Base-by-base conservation (phyloP, 1,140 invertebrate species). In the Gryllus bimaculatus region DNA sequence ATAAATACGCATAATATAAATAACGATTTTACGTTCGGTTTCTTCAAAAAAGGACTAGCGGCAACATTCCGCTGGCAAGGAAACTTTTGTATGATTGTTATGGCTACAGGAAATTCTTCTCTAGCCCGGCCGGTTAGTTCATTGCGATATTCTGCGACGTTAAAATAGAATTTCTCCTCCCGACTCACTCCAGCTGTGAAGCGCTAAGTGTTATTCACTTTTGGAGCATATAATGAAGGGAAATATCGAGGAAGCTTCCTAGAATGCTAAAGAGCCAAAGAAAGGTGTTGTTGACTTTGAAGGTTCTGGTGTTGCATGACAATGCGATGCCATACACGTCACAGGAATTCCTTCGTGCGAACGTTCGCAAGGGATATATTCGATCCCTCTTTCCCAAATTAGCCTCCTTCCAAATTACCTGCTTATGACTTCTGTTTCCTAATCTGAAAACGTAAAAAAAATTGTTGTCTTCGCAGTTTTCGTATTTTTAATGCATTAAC, bases 171-270 rank as follows among this genome's bases (percentile, higher is more conserved):
- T n/a, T 73, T 15, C 6, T n/a, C n/a, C 6, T 73, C 66, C 66
- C n/a, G 66, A 15, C 66, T n/a, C 66, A 6, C 66, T 73, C 13
- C 66, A 73, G 66, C n/a, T 73, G 66, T 73, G 66, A 73, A 73
- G 66, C n/a, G 66, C 66, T 13, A 73, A 73, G 66, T 73, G 66
- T 73, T 73, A 73, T 73, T 73, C 66, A n/a, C n/a, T 73, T 73
- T 73, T 73, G 13, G 66, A 6, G 13, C n/a, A n/a, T n/a, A 73
- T 73, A 15, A 73, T n/a, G 13, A 15, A 13, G 66, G n/a, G n/a
- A 3, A 73, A 15, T 13, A 18, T 8, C 18, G 54, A 18, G 18
- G 54, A 18, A 73, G 54, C 54, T 73, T 73, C n/a, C 2, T 73
- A 73, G 13, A n/a, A n/a, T n/a, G n/a, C 13, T 73, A 73, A 73